phyloP scores from a whole-genome alignment of 1,140 invertebrate genomes.

The Brachionus asplanchnoidis region DNA sequence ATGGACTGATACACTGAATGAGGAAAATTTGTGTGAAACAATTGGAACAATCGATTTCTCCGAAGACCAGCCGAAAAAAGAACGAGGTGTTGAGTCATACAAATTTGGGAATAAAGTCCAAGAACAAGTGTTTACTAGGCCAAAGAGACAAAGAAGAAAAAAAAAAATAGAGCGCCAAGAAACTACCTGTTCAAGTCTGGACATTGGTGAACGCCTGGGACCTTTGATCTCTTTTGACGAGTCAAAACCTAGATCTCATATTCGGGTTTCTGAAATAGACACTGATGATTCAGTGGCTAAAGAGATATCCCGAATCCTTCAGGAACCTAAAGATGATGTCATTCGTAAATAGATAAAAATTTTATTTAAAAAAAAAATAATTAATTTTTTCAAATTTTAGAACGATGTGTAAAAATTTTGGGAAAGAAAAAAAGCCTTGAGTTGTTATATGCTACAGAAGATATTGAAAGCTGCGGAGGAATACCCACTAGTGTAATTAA shows the following conservation, averaged over 20 bases:
- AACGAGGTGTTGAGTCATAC: slow-evolving; percentile 24
- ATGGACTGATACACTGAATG: slow-evolving; percentile 19
- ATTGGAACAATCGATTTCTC: neutral
- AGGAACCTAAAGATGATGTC: slow-evolving; percentile 48
- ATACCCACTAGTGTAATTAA: slow-evolving; percentile 69
- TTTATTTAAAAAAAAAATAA: neutral
- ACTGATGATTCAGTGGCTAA: slow-evolving; percentile 42
- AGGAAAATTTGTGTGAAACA: slow-evolving; percentile 28
- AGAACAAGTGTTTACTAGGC: neutral
- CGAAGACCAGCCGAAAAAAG: neutral
- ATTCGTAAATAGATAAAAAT: slow-evolving; percentile 46
- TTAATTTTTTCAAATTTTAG: slow-evolving; percentile 55
- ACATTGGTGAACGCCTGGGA: neutral
- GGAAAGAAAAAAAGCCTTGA: slow-evolving; percentile 70
- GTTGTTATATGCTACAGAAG: slow-evolving; percentile 71
- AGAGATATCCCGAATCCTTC: slow-evolving; percentile 45
- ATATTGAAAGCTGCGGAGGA: slow-evolving; percentile 72
- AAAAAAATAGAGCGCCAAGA: neutral
- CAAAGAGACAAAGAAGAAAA: neutral
- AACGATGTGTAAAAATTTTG: slow-evolving; percentile 66
- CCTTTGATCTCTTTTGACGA: slow-evolving; percentile 37
- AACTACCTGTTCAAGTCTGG: neutral
- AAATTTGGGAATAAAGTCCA: neutral
- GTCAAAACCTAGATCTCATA: slow-evolving; percentile 21
- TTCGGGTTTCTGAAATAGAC: slow-evolving; percentile 44